Conservation (phyloP, 1,140 invertebrate genomes). For the Drosophila paulistorum region DNA sequence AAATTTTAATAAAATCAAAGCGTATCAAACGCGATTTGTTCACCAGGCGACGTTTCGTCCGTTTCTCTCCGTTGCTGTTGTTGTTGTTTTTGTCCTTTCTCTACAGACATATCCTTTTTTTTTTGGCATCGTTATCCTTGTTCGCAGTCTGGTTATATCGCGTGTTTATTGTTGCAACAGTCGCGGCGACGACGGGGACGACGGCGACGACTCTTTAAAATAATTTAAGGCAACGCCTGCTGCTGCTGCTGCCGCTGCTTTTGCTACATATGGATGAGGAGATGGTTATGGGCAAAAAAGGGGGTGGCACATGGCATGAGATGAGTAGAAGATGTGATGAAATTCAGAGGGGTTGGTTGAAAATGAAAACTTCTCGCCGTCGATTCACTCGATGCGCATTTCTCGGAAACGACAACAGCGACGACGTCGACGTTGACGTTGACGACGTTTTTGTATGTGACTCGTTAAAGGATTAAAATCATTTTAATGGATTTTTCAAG, state of each 20-base stretch:
- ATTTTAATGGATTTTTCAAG: conserved; percentile 82
- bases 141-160: conserved; percentile 77
- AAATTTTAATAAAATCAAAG: conserved; percentile 81
- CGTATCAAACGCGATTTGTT: conserved; percentile 79
- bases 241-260: conserved; percentile 15
- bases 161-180: conserved; percentile 81
- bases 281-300: conserved; percentile 2
- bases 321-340: neutral
- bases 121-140: conserved; percentile 73
- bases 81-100: neutral
- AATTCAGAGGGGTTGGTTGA: conserved; percentile 2
- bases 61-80: neutral
- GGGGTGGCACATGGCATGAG: conserved; percentile 9
- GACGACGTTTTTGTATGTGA: conserved; percentile 58
- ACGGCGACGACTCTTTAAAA: conserved; percentile 59
- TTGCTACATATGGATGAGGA: conserved; percentile 17
- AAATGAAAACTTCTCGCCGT: conserved; percentile 9
- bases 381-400: conserved; percentile 48
- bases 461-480: conserved; percentile 81
- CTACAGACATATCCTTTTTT: conserved; percentile 41
- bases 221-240: conserved; percentile 67
- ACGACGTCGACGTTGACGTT: conserved; percentile 15
- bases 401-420: conserved; percentile 15
- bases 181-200: conserved; percentile 41
- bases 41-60: conserved; percentile 59